A percentile compares a stretch with the other conserved stretches of the same genome.
phyloP scores from a whole-genome alignment of 1,140 invertebrate genomes.

The Euwallacea fornicatus region DNA sequence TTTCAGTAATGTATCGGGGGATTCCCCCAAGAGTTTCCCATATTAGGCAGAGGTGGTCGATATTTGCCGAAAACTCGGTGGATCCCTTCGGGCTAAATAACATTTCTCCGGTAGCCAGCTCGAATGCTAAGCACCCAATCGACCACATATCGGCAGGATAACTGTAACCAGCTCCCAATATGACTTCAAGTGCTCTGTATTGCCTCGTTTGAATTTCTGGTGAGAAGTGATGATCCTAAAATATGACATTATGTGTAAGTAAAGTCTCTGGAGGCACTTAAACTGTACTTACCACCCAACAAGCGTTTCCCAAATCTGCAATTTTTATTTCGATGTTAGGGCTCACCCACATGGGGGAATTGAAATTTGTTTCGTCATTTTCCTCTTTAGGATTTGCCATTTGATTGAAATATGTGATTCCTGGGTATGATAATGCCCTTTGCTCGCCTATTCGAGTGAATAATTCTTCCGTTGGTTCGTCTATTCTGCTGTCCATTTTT shows the following conservation, averaged over 20 bases:
- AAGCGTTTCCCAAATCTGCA: slow-evolving; percentile 98
- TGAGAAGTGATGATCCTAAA: slow-evolving; percentile 74
- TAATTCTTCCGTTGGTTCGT: slow-evolving; percentile 36
- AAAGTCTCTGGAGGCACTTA: background rate
- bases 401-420: slow-evolving; percentile 39
- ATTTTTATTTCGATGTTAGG: slow-evolving; percentile 92
- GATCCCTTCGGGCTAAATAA: slow-evolving; percentile 96
- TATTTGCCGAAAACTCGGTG: slow-evolving; percentile 82
- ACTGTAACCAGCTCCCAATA: slow-evolving; percentile 90
- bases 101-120: slow-evolving; percentile 97
- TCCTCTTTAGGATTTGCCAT: slow-evolving; percentile 39
- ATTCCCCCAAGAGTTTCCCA: slow-evolving; percentile 96
- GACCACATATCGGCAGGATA: slow-evolving; percentile 98
- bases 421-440: slow-evolving; percentile 41
- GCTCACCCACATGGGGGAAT: slow-evolving; percentile 62
- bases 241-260: slow-evolving; percentile 1
- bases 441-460: slow-evolving; percentile 32
- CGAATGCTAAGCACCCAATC: slow-evolving; percentile 97
- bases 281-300: slow-evolving; percentile 79
- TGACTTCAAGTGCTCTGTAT: slow-evolving; percentile 94
- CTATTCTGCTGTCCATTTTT: slow-evolving; percentile 25
- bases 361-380: slow-evolving; percentile 38
- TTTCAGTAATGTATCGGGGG: slow-evolving; percentile 84
- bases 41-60: slow-evolving; percentile 97
- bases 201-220: slow-evolving; percentile 96